Base-by-base conservation (phyloP, 1,140 invertebrate genomes). In the Cepaea nemoralis region DNA sequence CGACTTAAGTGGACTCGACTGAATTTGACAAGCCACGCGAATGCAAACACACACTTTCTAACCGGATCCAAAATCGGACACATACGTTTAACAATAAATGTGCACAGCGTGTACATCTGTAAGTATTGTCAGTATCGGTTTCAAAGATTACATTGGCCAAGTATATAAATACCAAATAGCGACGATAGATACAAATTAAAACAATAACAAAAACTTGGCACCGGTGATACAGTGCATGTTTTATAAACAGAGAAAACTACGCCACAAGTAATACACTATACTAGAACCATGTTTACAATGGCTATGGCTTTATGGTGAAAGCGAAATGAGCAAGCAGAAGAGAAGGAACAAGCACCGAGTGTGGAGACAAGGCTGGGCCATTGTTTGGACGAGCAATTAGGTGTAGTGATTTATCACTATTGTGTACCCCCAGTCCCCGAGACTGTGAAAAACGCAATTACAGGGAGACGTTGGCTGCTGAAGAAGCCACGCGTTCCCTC, bases 391-490 rank as follows among this genome's bases (percentile, higher is more conserved):
- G 73, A 48, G 73, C 73, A 75, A 75, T 75, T 75, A 75, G 73
- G 31, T 10, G 40, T 48, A 24, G 42, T 75, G 73, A 75, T 75
- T 75, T 75, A 75, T 75, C 45, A 50, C 73, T 75, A 75, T 75
- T 75, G 73, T 75, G 42, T 45, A 45, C 16, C 31, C 27, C 42
- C 39, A 1, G 73, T 50, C 16, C 42, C 12, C 8, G 42, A 50
- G 42, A 33, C 73, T 75, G 73, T 75, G 73, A 75, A 75, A 75
- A 75, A 75, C 73, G 73, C 73, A 75, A 75, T 75, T 75, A 75
- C 73, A 50, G 40, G 73, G 31, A 50, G 42, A 31, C 45, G 42
- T 45, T 22, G 24, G 24, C 31, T 1, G 1, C 27, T 12, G 73
- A 75, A 3, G 73, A 55, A 42, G 12, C 33, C 73, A 33, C 42